Evolutionary conservation across 2,113 vertebrate genomes (phyloP).

Genomic region (Phyllopteryx taeniolatus): DNA sequence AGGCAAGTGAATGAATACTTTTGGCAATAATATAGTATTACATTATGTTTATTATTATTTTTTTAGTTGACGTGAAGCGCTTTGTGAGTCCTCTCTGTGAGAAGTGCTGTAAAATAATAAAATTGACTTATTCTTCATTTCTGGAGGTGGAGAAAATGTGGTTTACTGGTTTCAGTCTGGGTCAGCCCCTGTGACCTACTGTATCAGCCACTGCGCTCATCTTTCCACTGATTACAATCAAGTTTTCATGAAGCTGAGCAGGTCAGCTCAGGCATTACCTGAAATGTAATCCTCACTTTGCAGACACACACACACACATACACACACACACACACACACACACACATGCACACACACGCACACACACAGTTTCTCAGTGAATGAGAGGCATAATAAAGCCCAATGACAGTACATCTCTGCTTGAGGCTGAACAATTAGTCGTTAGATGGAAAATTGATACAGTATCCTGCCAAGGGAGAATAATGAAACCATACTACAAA

Average conservation of each 20-base stretch:
- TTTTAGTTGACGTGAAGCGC: not conserved
- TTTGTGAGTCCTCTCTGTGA: not conserved
- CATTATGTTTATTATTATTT: not conserved
- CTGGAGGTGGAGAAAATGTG: conserved; percentile 1
- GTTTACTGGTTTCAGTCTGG: not conserved
- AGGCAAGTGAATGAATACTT: too few relatives aligned
- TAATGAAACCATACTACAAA: too few relatives aligned
- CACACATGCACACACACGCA: not conserved
- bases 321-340: conserved; percentile 2
- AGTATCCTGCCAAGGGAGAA: too few relatives aligned
- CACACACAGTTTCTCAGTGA: too few relatives aligned
- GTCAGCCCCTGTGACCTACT: not conserved
- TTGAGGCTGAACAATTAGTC: too few relatives aligned
- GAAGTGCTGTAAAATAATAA: not conserved
- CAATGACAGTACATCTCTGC: too few relatives aligned
- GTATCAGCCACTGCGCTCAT: conserved; percentile 2
- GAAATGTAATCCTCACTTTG: conserved; percentile 11
- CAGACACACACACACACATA: not conserved
- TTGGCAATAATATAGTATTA: too few relatives aligned
- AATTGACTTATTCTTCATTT: not conserved
- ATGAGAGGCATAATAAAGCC: too few relatives aligned
- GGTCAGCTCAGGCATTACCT: conserved; percentile 9
- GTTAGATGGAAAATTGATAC: too few relatives aligned
- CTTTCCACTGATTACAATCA: conserved; percentile 19
- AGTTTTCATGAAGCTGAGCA: conserved; percentile 24